Evolutionary conservation across 2,888 invertebrate species (phyloP), one percentile per base, ranked within the genome.

Genomic region (Cenopis cana): DNA sequence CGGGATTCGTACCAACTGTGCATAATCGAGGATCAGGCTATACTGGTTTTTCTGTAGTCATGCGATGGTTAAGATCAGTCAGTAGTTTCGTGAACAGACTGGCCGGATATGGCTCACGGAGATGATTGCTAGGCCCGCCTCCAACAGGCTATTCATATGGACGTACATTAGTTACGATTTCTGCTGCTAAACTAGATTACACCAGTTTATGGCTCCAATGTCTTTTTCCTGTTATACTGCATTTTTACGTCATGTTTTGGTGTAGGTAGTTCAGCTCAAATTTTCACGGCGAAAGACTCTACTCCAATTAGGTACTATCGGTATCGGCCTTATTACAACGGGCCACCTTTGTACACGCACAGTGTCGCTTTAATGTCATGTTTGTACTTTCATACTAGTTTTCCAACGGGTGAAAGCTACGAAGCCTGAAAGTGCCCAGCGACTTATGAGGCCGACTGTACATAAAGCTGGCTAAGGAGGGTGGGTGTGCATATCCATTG

Each of bases 71-170:
- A n/a, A 46, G 46, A 6, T 46, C n/a, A 6, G n/a, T n/a, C n/a
- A 46, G 8, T n/a, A 46, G n/a, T 8, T n/a, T 46, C 5, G 6
- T 46, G 46, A 46, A n/a, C 12, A n/a, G n/a, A 8, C 46, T 46
- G 14, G n/a, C 46, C 46, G 46, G 46, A 46, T n/a, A n/a, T 46
- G 46, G 46, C 1, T n/a, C 46, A 46, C n/a, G 46, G 14, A 46
- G 24, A 38, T 59, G 38, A 60, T 46, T 46, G 20, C 20, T 24
- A 20, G 62, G n/a, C 64, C 52, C 62, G 62, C 50, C 50, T 61
- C n/a, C 36, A 36, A 18, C 61, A 50, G 64, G 24, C 64, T 64
- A 64, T 64, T 54, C 62, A 24, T 64, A 38, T 20, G 52, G 52
- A 64, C n/a, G 46, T 11, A 46, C 46, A 60, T 60, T 29, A 29